Evolutionary conservation across 2,797 vertebrate genomes (phyloP).

Genomic region (Sebastes jordani): DNA sequence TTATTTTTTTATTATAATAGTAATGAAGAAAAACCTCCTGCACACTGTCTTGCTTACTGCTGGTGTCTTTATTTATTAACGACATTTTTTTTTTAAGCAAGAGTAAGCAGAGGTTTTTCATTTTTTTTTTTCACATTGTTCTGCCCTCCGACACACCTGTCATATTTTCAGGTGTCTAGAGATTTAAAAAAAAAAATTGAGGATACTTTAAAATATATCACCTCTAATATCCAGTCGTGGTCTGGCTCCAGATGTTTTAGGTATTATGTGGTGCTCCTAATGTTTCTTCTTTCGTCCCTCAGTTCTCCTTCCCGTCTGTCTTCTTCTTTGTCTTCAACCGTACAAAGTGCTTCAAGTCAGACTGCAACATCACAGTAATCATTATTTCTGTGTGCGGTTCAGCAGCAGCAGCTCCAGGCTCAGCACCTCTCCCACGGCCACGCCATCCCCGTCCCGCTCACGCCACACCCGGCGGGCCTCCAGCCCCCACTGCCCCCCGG

Average conservation of each 20-base stretch:
- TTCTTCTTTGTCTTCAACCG: not conserved
- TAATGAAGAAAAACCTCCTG: not conserved
- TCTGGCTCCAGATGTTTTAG: not conserved
- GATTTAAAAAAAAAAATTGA: not conserved
- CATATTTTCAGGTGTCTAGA: not conserved
- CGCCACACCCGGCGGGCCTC: conserved; percentile 91
- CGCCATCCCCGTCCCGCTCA: conserved; percentile 91
- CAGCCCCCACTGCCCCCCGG: conserved; percentile 91
- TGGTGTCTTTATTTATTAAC: no score
- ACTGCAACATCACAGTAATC: not conserved
- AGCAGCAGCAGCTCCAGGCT: conserved; percentile 98
- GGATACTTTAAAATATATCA: not conserved
- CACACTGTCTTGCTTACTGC: not conserved
- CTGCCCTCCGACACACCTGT: not conserved
- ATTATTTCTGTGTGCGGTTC: conserved; percentile 56
- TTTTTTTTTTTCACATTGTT: not conserved
- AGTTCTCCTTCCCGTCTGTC: not conserved
- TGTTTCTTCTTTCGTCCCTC: not conserved
- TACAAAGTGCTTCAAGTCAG: not conserved
- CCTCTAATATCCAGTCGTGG: not conserved
- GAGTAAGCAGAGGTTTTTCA: not conserved
- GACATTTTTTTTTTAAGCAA: no score
- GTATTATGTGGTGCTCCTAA: not conserved
- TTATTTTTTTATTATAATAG: not conserved
- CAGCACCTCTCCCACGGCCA: conserved; percentile 96